Conservation (phyloP, 2,113 vertebrate genomes). For the Syrrhaptes paradoxus region DNA sequence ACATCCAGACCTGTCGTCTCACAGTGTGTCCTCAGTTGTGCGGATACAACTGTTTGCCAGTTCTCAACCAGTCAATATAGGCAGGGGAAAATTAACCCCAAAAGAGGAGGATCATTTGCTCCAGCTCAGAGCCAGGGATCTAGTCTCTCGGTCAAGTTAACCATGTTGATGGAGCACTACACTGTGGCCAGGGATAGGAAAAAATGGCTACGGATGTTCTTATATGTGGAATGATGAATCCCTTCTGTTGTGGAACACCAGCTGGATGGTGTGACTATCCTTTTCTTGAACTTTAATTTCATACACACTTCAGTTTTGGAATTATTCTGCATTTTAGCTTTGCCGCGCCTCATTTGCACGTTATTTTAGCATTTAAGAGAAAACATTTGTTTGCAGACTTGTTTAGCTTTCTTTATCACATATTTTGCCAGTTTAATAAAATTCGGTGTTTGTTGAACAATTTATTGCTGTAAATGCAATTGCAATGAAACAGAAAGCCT, state of each 20-base stretch:
- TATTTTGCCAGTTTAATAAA: constrained; percentile 65
- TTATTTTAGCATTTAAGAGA: constrained; percentile 36
- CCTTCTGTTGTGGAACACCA: constrained; percentile 9
- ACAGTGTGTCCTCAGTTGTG: neutral
- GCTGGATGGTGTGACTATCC: neutral
- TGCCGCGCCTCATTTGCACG: neutral
- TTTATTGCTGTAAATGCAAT: constrained; percentile 51
- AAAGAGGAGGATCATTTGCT: neutral
- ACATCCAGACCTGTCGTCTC: neutral
- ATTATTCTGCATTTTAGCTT: constrained; percentile 9
- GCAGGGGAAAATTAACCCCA: neutral
- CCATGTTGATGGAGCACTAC: neutral
- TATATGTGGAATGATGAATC: neutral
- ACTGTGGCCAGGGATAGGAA: neutral
- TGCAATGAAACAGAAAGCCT: constrained; percentile 52
- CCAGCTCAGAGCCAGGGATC: neutral
- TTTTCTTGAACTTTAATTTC: constrained; percentile 26
- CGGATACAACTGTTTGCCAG: neutral
- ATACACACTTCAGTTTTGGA: neutral
- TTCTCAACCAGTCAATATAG: neutral
- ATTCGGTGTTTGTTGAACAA: constrained; percentile 42
- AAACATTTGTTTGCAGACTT: constrained; percentile 47
- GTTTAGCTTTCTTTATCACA: constrained; percentile 31
- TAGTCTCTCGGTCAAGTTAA: neutral
- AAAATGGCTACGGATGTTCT: neutral